Base-by-base conservation (phyloP, 2,888 invertebrate species). In the Hypercompe scribonia region DNA sequence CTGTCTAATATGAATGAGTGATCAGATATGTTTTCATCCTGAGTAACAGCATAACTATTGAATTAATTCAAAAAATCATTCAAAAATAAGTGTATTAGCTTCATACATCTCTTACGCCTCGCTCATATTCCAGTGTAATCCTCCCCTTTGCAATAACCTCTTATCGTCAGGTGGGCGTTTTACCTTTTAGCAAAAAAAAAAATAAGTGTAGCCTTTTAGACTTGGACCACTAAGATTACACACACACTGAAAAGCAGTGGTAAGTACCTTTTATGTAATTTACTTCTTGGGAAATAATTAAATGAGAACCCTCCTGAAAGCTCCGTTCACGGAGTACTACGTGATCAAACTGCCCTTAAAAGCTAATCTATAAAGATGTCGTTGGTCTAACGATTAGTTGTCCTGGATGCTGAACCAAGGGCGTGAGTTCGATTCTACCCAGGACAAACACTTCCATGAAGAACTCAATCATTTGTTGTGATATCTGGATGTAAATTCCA, bases 151-250 rank as follows among this genome's bases (percentile, higher is more conserved):
- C 64, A 81, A 75, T 77, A 80, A 75, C 78, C 83, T 84, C 85
- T 84, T 84, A 83, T 72, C 81, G 78, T 76, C 78, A 84, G 83
- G 79, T 84, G 80, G 81, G 81, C 74, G 74, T 83, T 82, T 80
- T 79, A 79, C 83, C 78, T 81, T 76, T 84, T 76, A 81, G 80
- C 78, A 76, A 74, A 81, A 80, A 83, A 78, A 74, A 81, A 81
- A 79, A 78, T 82, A 68, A 82, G 75, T 73, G 73, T 77, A 81
- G 74, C 78, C 83, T 83, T 79, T 82, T 74, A 79, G 77, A 75
- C 80, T 67, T 24, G 74, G 75, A 73, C 73, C 74, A 65, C 75
- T 70, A 75, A 80, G 84, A 78, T 76, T 80, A 78, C 82, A 65
- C 71, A 71, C 73, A 72, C 73, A 76, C 74, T 79, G 70, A 71